A percentile compares a stretch with the other conserved stretches of the same genome.
Conservation (phyloP, 2,888 invertebrate genomes). For the Rhyacophila evoluta region DNA sequence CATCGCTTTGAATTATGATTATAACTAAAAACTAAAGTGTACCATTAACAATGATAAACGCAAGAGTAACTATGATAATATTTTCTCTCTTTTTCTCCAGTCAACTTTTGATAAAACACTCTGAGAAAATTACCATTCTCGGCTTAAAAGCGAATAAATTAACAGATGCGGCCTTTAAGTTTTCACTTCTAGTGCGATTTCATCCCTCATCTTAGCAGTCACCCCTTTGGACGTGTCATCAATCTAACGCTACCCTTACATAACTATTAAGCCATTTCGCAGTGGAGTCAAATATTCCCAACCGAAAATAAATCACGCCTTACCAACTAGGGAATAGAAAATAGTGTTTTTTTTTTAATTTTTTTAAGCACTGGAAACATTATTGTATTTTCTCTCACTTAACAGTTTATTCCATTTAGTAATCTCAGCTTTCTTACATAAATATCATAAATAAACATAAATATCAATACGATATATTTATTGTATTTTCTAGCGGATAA, state of each 20-base stretch:
- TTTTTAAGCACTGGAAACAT: no score
- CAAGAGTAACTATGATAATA: no score
- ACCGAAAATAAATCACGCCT: background rate
- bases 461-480: no score
- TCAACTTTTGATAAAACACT: slow-evolving; percentile 19
- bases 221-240: slow-evolving; percentile 48
- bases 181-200: slow-evolving; percentile 36
- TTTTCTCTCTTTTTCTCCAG: background rate
- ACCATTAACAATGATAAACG: no score
- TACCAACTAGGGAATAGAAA: background rate
- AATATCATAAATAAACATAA: no score
- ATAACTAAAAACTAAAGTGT: background rate
- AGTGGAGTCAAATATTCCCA: slow-evolving; percentile 23
- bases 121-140: background rate
- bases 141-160: slow-evolving; percentile 35
- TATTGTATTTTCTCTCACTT: no score
- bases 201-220: slow-evolving; percentile 47
- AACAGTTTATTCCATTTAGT: no score
- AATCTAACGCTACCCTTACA: slow-evolving; percentile 44
- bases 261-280: slow-evolving; percentile 41
- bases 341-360: background rate
- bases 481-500: no score
- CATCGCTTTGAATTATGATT: background rate
- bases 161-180: slow-evolving; percentile 50
- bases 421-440: no score